A percentile compares a stretch with the other conserved stretches of the same genome.
Evolutionary conservation across 2,888 invertebrate genomes (phyloP).

Genomic region (Scaeva pyrastri): DNA sequence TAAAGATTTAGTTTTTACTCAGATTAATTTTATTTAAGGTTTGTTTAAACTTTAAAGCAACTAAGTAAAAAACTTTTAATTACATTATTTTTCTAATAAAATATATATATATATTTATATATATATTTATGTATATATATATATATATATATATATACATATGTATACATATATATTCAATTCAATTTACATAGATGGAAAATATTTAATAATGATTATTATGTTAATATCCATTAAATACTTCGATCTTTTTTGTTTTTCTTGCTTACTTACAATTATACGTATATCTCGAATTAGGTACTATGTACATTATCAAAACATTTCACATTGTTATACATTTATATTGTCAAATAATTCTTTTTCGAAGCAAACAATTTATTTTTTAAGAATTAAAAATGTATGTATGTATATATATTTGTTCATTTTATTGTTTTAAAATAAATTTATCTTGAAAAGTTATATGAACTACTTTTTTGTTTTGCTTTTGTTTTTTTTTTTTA

Average conservation of each 20-base stretch:
- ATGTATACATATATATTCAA: slow-evolving; percentile 58
- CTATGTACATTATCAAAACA: slow-evolving; percentile 64
- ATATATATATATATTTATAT: slow-evolving; percentile 52
- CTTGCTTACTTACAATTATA: slow-evolving; percentile 32
- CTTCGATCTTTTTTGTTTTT: slow-evolving; percentile 25
- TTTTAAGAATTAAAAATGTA: slow-evolving; percentile 5
- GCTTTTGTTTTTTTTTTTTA: slow-evolving; percentile 47
- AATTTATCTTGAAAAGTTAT: slow-evolving; percentile 32
- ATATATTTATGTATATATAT: slow-evolving; percentile 63
- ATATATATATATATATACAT: slow-evolving; percentile 52
- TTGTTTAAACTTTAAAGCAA: slow-evolving; percentile 28
- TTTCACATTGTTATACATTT: slow-evolving; percentile 43
- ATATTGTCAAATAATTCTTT: slow-evolving; percentile 66
- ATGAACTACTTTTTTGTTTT: slow-evolving; percentile 35
- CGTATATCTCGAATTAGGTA: slow-evolving; percentile 48
- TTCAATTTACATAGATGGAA: slow-evolving; percentile 59
- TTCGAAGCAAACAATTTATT: slow-evolving; percentile 50
- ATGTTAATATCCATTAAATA: slow-evolving; percentile 41
- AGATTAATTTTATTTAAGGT: background rate
- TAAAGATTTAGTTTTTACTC: background rate
- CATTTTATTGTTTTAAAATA: slow-evolving; percentile 16
- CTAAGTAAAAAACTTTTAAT: slow-evolving; percentile 11
- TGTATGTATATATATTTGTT: slow-evolving; percentile 7
- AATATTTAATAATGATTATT: slow-evolving; percentile 48
- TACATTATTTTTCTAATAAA: slow-evolving; percentile 59